Conservation (phyloP, 2,797 vertebrate species). For the Loriculus beryllinus region DNA sequence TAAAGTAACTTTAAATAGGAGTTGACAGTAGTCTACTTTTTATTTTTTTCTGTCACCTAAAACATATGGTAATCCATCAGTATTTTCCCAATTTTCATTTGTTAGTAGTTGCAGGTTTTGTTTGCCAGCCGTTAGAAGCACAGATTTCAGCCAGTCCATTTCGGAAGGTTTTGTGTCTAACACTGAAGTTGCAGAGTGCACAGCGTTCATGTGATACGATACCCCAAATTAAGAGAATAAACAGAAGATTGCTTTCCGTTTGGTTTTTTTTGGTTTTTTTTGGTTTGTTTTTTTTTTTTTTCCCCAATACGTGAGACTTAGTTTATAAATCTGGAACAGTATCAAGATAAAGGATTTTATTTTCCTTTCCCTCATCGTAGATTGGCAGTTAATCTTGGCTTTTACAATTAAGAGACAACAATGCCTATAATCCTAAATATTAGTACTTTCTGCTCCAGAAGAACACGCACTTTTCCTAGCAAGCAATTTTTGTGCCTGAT, state of each 20-base stretch:
- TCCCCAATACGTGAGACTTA: not conserved
- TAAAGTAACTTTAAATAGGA: not conserved
- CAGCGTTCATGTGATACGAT: not conserved
- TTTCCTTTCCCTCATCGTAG: not conserved
- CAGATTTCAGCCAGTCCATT: not conserved
- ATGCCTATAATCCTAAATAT: not conserved
- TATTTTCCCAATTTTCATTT: not conserved
- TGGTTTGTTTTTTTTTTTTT: not conserved
- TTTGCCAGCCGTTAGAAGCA: not conserved
- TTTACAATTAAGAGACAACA: not conserved
- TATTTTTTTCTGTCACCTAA: not conserved
- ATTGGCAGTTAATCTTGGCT: not conserved
- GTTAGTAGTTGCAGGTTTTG: not conserved
- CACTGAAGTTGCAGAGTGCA: not conserved
- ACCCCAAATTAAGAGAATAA: not conserved
- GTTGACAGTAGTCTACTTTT: not conserved
- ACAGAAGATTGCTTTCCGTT: not conserved
- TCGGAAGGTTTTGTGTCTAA: not conserved
- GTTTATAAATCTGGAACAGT: not conserved
- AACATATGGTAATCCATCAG: not conserved
- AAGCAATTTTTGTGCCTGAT: not conserved
- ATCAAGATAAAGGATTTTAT: not conserved
- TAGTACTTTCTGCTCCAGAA: not conserved
- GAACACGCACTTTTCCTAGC: not conserved
- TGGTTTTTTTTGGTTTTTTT: too few species aligned